Conservation (phyloP, 2,888 invertebrate genomes). For the Danaus chrysippus region DNA sequence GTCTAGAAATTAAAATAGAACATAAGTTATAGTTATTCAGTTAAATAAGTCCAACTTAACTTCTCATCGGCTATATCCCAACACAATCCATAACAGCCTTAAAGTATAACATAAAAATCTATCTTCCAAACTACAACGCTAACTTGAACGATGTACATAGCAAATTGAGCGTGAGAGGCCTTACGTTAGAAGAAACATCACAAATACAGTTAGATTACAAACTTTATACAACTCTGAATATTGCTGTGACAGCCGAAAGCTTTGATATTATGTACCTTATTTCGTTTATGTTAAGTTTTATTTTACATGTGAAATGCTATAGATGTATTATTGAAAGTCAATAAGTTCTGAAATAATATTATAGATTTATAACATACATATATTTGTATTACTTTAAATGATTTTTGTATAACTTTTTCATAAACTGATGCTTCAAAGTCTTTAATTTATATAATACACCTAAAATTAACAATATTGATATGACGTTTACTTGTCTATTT, state of each 20-base stretch:
- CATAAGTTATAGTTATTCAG: background rate
- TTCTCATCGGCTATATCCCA: background rate
- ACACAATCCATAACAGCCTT: background rate
- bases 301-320: background rate
- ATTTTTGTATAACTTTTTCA: background rate
- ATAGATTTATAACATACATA: background rate
- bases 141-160: conserved; percentile 29
- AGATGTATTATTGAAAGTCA: background rate
- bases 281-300: background rate
- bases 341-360: background rate
- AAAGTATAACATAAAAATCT: background rate
- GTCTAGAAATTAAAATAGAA: too few relatives aligned
- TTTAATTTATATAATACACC: background rate
- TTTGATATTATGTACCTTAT: background rate
- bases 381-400: background rate
- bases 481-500: too few relatives aligned
- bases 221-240: conserved; percentile 14
- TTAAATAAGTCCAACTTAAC: background rate
- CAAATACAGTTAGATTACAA: conserved; percentile 22
- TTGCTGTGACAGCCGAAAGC: background rate
- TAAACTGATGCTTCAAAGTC: background rate
- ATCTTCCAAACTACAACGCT: conserved; percentile 27
- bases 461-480: too few relatives aligned
- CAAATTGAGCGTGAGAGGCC: conserved; percentile 32
- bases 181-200: conserved; percentile 22